Evolutionary conservation across 2,888 invertebrate genomes (phyloP).

Genomic region (Pediacus dermestoides): DNA sequence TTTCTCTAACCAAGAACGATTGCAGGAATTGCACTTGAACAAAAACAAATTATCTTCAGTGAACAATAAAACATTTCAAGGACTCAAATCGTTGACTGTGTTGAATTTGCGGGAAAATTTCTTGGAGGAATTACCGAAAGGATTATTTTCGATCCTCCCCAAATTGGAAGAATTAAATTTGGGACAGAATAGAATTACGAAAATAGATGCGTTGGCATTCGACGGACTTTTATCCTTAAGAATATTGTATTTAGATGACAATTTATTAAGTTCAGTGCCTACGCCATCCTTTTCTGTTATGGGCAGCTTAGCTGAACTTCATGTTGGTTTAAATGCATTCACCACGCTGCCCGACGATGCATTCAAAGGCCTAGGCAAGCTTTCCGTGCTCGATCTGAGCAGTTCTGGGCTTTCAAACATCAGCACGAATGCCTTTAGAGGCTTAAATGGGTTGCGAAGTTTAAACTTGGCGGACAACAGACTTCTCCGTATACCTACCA

Average conservation of each 20-base stretch:
- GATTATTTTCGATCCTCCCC: constrained; percentile 69
- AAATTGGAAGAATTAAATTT: constrained; percentile 82
- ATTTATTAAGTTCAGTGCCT: constrained; percentile 74
- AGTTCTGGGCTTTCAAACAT: constrained; percentile 79
- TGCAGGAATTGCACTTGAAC: constrained; percentile 78
- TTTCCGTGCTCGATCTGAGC: constrained; percentile 73
- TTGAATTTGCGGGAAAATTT: constrained; percentile 79
- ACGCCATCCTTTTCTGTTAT: constrained; percentile 69
- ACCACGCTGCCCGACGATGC: constrained; percentile 71
- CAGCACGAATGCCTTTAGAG: constrained; percentile 71
- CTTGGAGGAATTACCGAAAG: constrained; percentile 71
- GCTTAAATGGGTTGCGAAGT: constrained; percentile 70
- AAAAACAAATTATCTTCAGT: constrained; percentile 81
- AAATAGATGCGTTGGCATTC: constrained; percentile 74
- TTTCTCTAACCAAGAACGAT: constrained; percentile 75
- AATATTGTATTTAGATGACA: constrained; percentile 80
- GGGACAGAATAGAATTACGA: constrained; percentile 79
- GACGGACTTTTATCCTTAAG: constrained; percentile 71
- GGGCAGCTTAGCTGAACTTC: constrained; percentile 77
- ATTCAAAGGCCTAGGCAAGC: constrained; percentile 70
- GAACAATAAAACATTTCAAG: constrained; percentile 75
- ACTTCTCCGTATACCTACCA: constrained; percentile 69
- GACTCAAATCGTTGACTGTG: constrained; percentile 72
- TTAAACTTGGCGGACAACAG: constrained; percentile 79
- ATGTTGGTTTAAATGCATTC: constrained; percentile 80